Evolutionary conservation across 2,888 invertebrate species (phyloP).

Genomic region (Galeruca laticollis): DNA sequence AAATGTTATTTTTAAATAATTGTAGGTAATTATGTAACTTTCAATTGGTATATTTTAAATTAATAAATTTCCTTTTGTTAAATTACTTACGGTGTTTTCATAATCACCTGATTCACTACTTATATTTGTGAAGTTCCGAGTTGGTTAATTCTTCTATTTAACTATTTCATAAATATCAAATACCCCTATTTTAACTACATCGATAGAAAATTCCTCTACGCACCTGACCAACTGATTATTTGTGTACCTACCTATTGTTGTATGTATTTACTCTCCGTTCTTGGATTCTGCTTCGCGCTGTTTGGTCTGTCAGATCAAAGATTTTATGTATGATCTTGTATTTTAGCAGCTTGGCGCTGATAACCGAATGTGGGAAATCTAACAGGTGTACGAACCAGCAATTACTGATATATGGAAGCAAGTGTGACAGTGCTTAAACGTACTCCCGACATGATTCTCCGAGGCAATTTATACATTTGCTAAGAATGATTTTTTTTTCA

Average conservation of each 20-base stretch:
- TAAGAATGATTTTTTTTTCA: no score
- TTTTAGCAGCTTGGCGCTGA: slow-evolving; percentile 14
- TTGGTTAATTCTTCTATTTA: no score
- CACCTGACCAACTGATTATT: slow-evolving; percentile 10
- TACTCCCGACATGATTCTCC: no score
- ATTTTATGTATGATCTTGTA: slow-evolving; percentile 32
- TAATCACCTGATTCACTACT: no score
- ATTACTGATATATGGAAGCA: neutral
- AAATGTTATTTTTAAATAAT: no score
- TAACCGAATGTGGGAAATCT: slow-evolving; percentile 11
- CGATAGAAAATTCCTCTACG: neutral
- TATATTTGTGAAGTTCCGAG: no score
- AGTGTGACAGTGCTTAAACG: neutral
- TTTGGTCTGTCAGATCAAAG: slow-evolving; percentile 24
- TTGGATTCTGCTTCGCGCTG: slow-evolving; percentile 26
- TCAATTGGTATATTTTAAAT: no score
- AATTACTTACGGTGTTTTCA: no score
- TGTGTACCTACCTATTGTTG: slow-evolving; percentile 18
- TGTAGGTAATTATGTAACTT: no score
- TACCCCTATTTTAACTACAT: neutral
- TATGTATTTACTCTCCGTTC: slow-evolving; percentile 19
- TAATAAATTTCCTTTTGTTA: no score
- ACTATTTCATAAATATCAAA: no score
- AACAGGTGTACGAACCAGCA: slow-evolving; percentile 5
- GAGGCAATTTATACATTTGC: no score